Conservation (phyloP, 2,888 invertebrate genomes). For the Amblyteles armatorius region DNA sequence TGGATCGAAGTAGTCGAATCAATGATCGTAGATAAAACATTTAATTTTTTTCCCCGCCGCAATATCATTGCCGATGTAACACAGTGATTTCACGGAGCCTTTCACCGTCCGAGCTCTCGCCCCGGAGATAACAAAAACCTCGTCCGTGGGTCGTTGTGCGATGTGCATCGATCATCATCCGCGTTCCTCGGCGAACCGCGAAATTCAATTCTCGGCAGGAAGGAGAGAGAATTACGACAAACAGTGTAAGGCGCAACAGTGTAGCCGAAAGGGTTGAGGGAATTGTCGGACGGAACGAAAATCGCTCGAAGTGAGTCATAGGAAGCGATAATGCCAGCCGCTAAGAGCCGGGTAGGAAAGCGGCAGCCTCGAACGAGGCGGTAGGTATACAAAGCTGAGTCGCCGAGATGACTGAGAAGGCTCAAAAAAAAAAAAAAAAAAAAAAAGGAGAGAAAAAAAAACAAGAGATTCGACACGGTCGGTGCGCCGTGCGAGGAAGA, state of each 20-base stretch:
- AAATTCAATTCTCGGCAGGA: slow-evolving; percentile 42
- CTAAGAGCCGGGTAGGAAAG: slow-evolving; percentile 22
- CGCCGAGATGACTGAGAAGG: slow-evolving; percentile 34
- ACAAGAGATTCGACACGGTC: slow-evolving; percentile 67
- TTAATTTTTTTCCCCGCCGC: too few relatives aligned
- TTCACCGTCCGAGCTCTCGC: too few relatives aligned
- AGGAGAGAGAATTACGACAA: slow-evolving; percentile 28
- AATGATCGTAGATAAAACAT: too few relatives aligned
- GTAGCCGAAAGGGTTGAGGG: slow-evolving; percentile 44
- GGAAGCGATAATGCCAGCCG: slow-evolving; percentile 59
- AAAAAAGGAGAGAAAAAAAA: slow-evolving; percentile 53
- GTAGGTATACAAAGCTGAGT: slow-evolving; percentile 37
- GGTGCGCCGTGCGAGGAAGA: slow-evolving; percentile 61
- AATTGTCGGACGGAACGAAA: slow-evolving; percentile 54
- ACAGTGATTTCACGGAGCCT: too few relatives aligned
- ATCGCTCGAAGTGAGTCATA: slow-evolving; percentile 59
- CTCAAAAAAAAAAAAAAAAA: slow-evolving; percentile 21
- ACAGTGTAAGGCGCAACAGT: neutral
- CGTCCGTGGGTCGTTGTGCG: neutral
- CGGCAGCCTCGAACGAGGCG: slow-evolving; percentile 32
- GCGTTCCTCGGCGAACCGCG: slow-evolving; percentile 13
- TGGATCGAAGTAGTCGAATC: too few relatives aligned
- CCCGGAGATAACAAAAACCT: too few relatives aligned
- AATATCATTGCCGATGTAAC: too few relatives aligned
- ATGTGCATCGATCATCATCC: neutral